Evolutionary conservation across 1,140 invertebrate species (phyloP).

Genomic region (Panagrolaimus sp.): DNA sequence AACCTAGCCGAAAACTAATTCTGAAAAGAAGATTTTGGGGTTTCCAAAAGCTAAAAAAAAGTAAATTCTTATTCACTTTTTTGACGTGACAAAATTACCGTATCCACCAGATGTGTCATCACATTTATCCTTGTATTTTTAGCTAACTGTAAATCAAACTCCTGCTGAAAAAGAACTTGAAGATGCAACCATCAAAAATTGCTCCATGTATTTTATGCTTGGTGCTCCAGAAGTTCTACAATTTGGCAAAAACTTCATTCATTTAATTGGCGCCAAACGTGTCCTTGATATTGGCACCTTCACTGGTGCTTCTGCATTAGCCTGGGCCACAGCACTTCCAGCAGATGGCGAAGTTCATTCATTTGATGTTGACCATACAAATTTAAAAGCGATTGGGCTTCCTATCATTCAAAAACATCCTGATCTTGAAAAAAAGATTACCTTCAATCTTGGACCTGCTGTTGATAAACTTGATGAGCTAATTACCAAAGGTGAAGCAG

Average conservation of each 20-base stretch:
- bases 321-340: conserved; percentile 57
- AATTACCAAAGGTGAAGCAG: conserved; percentile 55
- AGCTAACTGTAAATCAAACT: conserved; percentile 25
- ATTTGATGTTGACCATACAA: conserved; percentile 56
- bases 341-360: conserved; percentile 58
- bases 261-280: conserved; percentile 53
- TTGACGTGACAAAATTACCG: too few species aligned
- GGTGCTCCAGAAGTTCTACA: conserved; percentile 58
- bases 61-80: too few species aligned
- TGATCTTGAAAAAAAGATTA: conserved; percentile 58
- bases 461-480: conserved; percentile 30
- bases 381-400: conserved; percentile 34
- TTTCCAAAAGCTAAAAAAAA: too few species aligned
- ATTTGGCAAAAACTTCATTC: conserved; percentile 55
- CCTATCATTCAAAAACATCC: conserved; percentile 44
- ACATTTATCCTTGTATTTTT: too few species aligned
- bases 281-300: conserved; percentile 60
- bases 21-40: too few species aligned
- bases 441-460: conserved; percentile 57
- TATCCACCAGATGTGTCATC: too few species aligned
- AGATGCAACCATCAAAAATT: conserved; percentile 28
- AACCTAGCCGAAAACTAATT: too few species aligned
- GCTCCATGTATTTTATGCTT: conserved; percentile 49
- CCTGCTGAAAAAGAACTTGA: conserved; percentile 29
- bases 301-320: conserved; percentile 58